Evolutionary conservation across 2,888 invertebrate species (phyloP).

Genomic region (Ochropleura plecta): DNA sequence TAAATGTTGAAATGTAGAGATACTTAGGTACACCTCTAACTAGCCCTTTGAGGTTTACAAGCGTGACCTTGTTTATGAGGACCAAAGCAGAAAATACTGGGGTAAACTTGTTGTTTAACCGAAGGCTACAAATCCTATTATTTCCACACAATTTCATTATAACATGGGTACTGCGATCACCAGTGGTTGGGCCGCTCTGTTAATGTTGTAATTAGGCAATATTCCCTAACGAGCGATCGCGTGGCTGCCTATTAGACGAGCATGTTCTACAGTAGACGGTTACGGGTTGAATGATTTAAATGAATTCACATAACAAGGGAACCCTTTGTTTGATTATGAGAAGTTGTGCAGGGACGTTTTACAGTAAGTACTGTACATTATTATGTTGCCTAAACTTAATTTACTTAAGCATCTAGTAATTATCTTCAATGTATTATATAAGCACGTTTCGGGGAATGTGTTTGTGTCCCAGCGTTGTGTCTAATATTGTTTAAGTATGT

Average conservation of each 20-base stretch:
- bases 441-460: constrained; percentile 11
- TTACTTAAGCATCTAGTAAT: background rate
- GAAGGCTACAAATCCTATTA: constrained; percentile 29
- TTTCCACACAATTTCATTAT: constrained; percentile 29
- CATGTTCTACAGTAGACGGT: constrained; percentile 22
- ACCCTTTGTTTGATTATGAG: background rate
- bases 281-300: background rate
- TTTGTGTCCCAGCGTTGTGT: constrained; percentile 6
- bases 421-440: constrained; percentile 1
- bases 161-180: constrained; percentile 42
- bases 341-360: background rate
- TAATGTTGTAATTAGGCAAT: constrained; percentile 48
- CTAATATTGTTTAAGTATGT: constrained; percentile 17
- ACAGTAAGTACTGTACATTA: background rate
- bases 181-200: constrained; percentile 18
- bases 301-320: background rate
- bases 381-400: background rate
- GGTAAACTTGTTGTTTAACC: constrained; percentile 11
- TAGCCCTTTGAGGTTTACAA: background rate
- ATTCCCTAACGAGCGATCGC: constrained; percentile 44
- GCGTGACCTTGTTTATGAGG: background rate
- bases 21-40: background rate
- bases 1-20: background rate
- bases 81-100: background rate
- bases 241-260: constrained; percentile 19